Base-by-base conservation (phyloP, 2,888 invertebrate species). In the Melipona beecheii region DNA sequence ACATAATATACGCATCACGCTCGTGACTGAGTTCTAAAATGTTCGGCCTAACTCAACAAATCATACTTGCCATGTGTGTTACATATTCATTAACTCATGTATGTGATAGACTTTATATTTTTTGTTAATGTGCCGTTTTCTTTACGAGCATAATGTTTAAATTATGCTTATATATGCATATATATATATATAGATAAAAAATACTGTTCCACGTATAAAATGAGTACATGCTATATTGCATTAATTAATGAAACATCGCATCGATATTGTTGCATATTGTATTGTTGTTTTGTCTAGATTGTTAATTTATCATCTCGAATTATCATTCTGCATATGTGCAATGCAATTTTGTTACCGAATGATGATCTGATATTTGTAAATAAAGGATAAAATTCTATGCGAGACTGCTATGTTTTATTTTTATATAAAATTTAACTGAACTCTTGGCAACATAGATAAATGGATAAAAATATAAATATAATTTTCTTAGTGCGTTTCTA, bases 341-440 rank as follows among this genome's bases (percentile, higher is more conserved):
- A 92, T 92, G 91, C 88, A 93, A 92, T 93, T 93, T 93, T 93
- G 93, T 93, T 93, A 93, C 92, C 85, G 88, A 92, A 86, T 86
- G 87, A 93, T 91, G 91, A 91, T 90, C 89, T 86, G 88, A 92
- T 91, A 93, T 93, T 93, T 93, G 93, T 93, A 93, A 93, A 93
- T 93, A 93, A 93, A 93, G 84, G 86, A 86, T 68, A 81, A 89
- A 89, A 86, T 82, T 82, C 85, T 80, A 89, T 77, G 78, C 71
- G 75, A 80, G 74, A 81, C 73, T 27, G 31, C 27, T 58, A 71
- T 19, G 64, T 19, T 70, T 9, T 69, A 52, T 49, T 71, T 27
- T 62, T 62, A 3, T 54, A 49, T 54, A 62, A 56, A 56, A 15
- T n/a, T 56, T 5, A 11, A 15, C 5, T n/a, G n/a, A n/a, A 56